Evolutionary conservation across 2,888 invertebrate genomes (phyloP).

Genomic region (Tetragonula carbonaria): DNA sequence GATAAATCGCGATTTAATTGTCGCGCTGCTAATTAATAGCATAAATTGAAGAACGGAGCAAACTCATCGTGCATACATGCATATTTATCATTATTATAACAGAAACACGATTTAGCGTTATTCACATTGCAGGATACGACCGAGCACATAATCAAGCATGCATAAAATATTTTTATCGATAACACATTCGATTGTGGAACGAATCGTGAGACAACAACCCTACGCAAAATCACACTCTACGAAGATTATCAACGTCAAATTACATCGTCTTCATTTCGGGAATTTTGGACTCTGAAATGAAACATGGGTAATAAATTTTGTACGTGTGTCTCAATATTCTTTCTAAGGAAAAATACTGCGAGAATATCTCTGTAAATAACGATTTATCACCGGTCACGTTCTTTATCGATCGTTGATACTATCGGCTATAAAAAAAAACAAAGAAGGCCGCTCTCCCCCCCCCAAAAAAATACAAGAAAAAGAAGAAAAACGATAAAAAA

Average conservation of each 20-base stretch:
- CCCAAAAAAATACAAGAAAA: neutral
- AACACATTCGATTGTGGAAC: neutral
- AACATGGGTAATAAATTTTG: neutral
- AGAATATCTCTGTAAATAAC: neutral
- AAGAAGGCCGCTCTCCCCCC: neutral
- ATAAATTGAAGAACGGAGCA: neutral
- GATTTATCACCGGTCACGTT: neutral
- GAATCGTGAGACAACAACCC: neutral
- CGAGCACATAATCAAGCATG: constrained; percentile 13
- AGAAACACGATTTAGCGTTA: constrained; percentile 12
- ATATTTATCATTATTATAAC: neutral
- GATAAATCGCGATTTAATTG: neutral
- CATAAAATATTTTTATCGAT: constrained; percentile 13
- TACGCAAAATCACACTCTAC: constrained; percentile 8
- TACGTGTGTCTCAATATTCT: neutral
- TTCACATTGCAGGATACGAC: neutral
- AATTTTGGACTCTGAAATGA: neutral
- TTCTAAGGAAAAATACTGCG: neutral
- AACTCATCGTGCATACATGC: neutral
- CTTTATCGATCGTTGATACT: neutral
- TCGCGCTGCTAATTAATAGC: neutral
- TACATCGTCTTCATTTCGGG: neutral
- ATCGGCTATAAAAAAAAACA: neutral
- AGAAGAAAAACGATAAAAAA: neutral
- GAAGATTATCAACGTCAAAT: neutral